Percentiles rank a stretch among this genome's conserved stretches.
Conservation (phyloP, 2,113 vertebrate species). For the Lasiurus borealis region DNA sequence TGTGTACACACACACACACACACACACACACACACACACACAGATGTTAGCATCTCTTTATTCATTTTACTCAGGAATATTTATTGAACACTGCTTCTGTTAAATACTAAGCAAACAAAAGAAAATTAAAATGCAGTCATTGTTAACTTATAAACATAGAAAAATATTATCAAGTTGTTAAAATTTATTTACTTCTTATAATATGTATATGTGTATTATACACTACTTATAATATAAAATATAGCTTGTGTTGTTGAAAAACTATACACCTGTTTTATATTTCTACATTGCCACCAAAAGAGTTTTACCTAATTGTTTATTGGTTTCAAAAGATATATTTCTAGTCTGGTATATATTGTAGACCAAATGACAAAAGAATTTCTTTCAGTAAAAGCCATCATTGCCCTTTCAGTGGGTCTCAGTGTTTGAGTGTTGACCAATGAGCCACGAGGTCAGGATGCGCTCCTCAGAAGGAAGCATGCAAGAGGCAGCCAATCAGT, state of each 20-base stretch:
- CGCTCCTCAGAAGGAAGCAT: too few relatives aligned
- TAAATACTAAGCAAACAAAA: not conserved
- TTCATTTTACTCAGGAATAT: not conserved
- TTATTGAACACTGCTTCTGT: not conserved
- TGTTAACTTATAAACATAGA: not conserved
- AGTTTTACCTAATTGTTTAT: not conserved
- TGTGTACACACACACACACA: too few relatives aligned
- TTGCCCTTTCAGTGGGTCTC: not conserved
- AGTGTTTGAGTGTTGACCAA: too few relatives aligned
- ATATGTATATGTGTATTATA: not conserved
- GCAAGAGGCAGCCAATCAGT: too few relatives aligned
- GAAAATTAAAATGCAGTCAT: slow-evolving; percentile 17
- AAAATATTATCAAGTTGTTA: not conserved
- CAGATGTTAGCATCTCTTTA: not conserved
- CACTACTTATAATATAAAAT: not conserved
- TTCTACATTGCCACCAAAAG: not conserved
- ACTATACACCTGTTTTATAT: not conserved
- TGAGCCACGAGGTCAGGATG: not conserved
- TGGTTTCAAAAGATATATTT: not conserved
- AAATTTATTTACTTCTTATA: not conserved
- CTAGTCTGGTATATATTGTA: not conserved
- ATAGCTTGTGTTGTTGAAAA: not conserved
- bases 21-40: too few relatives aligned
- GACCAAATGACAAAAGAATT: not conserved
- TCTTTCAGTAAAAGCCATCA: not conserved